Conservation (phyloP, 1,140 invertebrate genomes). For the Diorhabda carinulata region DNA sequence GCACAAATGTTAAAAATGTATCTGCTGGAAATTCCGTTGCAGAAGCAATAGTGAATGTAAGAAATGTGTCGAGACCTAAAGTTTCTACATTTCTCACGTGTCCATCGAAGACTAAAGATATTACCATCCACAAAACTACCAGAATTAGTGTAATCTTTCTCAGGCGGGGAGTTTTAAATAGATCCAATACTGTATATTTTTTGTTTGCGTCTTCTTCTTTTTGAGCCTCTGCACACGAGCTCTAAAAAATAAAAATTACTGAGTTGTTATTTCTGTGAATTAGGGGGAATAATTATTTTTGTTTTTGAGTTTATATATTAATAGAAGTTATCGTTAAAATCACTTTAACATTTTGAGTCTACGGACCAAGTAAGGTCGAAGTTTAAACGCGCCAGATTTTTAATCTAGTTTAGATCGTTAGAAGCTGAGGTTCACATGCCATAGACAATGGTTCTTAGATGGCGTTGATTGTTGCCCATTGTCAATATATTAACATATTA, state of each 20-base stretch:
- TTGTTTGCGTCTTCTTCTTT: conserved; percentile 64
- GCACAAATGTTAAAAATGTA: conserved; percentile 69
- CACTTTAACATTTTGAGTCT: too few species aligned
- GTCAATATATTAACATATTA: too few species aligned
- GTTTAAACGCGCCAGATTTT: too few species aligned
- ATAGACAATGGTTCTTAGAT: too few species aligned
- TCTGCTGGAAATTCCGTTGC: conserved; percentile 81
- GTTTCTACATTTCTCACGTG: conserved; percentile 81
- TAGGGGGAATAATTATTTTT: background rate
- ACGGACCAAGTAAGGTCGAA: too few species aligned
- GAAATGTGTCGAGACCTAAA: conserved; percentile 71
- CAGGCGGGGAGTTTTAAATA: conserved; percentile 70
- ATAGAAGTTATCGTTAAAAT: too few species aligned
- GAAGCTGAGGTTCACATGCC: too few species aligned
- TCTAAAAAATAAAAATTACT: background rate
- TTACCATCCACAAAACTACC: conserved; percentile 80
- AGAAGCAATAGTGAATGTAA: conserved; percentile 79
- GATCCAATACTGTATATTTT: conserved; percentile 71
- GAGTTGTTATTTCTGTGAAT: background rate
- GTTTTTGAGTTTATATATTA: background rate
- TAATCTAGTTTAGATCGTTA: too few species aligned
- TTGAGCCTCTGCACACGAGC: conserved; percentile 54
- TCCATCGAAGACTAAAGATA: conserved; percentile 81
- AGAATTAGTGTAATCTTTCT: conserved; percentile 68
- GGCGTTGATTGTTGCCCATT: too few species aligned